Conservation (phyloP, 2,113 vertebrate genomes). For the Naja naja region DNA sequence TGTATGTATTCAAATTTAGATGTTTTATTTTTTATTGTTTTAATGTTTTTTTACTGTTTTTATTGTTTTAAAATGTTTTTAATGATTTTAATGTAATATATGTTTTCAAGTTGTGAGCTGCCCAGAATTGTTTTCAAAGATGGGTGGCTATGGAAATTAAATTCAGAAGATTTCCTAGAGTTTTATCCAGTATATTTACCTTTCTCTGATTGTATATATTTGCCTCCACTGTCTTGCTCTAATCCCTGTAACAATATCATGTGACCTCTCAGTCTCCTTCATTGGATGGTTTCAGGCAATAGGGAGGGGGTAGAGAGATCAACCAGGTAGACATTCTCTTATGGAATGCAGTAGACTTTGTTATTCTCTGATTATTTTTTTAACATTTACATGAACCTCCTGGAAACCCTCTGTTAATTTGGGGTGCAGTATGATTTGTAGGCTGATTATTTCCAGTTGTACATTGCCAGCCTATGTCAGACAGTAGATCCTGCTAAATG, state of each 20-base stretch:
- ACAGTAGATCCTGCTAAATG: neutral
- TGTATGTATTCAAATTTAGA: neutral
- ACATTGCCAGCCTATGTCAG: neutral
- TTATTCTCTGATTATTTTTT: neutral
- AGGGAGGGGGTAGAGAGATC: neutral
- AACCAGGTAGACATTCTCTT: neutral
- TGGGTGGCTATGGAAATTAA: neutral
- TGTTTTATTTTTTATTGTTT: neutral
- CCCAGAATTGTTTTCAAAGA: neutral
- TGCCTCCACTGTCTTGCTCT: neutral
- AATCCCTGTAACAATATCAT: neutral
- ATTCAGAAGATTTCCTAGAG: neutral
- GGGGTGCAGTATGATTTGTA: neutral
- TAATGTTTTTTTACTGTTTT: neutral
- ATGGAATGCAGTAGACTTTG: neutral
- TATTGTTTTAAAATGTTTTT: neutral
- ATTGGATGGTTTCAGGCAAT: neutral
- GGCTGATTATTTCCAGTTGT: neutral
- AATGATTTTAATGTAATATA: neutral
- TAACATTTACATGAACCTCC: neutral
- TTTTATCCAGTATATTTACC: neutral
- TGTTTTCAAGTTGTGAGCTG: neutral
- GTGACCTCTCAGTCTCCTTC: neutral
- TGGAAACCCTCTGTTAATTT: neutral
- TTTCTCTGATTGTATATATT: neutral